Evolutionary conservation across 1,140 invertebrate genomes (phyloP).

Genomic region (Reticulitermes speratus): DNA sequence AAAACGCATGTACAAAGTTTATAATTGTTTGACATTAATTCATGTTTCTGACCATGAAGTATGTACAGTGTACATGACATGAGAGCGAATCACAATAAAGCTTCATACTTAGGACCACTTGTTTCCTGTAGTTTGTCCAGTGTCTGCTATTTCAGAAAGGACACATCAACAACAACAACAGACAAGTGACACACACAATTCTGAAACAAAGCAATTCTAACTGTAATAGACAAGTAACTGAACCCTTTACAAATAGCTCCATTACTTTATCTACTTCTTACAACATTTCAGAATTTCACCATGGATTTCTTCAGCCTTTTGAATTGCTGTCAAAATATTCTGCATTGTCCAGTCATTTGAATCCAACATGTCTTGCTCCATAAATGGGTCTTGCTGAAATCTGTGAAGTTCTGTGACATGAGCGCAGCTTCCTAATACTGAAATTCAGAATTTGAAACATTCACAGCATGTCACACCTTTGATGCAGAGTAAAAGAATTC

Average conservation of each 20-base stretch:
- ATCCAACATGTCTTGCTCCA: conserved; percentile 38
- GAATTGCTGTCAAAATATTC: conserved; percentile 37
- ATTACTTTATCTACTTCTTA: neutral
- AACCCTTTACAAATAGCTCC: neutral
- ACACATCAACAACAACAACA: neutral
- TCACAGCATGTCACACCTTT: neutral
- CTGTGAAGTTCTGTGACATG: conserved; percentile 39
- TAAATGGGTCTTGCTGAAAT: conserved; percentile 41
- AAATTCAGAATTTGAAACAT: conserved; percentile 25
- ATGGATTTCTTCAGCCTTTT: conserved; percentile 14
- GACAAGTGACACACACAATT: neutral
- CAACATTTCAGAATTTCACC: neutral
- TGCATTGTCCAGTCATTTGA: conserved; percentile 36
- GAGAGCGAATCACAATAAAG: neutral
- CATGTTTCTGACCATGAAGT: too few relatives aligned
- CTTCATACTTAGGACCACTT: neutral
- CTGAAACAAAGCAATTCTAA: neutral
- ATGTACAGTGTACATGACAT: too few relatives aligned
- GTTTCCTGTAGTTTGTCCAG: neutral
- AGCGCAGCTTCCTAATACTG: conserved; percentile 40
- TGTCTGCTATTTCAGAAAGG: neutral
- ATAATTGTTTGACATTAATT: too few relatives aligned
- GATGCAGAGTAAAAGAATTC: too few relatives aligned
- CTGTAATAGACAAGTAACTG: neutral
- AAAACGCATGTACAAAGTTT: too few relatives aligned